phyloP scores from a whole-genome alignment of 2,888 invertebrate species.

The Venusia cambrica region DNA sequence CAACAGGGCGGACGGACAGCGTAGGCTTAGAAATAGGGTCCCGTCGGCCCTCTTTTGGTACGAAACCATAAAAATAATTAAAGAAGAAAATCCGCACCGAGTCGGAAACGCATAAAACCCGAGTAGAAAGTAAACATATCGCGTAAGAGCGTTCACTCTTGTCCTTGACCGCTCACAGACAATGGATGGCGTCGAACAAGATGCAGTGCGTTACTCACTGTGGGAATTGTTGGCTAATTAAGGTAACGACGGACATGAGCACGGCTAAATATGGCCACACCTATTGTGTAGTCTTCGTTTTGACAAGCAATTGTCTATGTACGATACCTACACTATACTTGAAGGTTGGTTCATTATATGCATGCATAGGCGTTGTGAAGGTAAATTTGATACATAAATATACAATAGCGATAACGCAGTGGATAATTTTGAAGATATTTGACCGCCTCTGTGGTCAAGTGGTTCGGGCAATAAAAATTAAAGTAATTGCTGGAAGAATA shows the following conservation, averaged over 20 bases:
- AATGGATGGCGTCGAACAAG: constrained; percentile 45
- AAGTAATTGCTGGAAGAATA: too few relatives aligned
- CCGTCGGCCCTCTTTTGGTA: too few relatives aligned
- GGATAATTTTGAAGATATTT: too few relatives aligned
- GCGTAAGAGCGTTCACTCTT: constrained; percentile 22
- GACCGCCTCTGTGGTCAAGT: too few relatives aligned
- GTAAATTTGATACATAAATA: not conserved
- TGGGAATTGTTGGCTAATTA: constrained; percentile 50
- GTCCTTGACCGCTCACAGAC: constrained; percentile 56
- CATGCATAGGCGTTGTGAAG: not conserved
- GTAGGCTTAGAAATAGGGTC: too few relatives aligned
- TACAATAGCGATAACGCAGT: too few relatives aligned
- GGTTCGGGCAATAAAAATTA: too few relatives aligned
- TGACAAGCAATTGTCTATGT: constrained; percentile 16
- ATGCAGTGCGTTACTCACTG: constrained; percentile 39
- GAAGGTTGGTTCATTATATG: constrained; percentile 12
- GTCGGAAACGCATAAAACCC: not conserved
- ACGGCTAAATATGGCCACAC: constrained; percentile 18
- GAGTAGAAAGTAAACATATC: constrained; percentile 5
- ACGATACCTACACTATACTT: not conserved
- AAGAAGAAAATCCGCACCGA: not conserved
- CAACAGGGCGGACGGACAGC: too few relatives aligned
- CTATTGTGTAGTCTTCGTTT: constrained; percentile 20
- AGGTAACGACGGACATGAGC: constrained; percentile 26
- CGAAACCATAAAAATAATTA: too few relatives aligned